Conservation (phyloP, 2,113 vertebrate genomes). For the Gopherus flavomarginatus region DNA sequence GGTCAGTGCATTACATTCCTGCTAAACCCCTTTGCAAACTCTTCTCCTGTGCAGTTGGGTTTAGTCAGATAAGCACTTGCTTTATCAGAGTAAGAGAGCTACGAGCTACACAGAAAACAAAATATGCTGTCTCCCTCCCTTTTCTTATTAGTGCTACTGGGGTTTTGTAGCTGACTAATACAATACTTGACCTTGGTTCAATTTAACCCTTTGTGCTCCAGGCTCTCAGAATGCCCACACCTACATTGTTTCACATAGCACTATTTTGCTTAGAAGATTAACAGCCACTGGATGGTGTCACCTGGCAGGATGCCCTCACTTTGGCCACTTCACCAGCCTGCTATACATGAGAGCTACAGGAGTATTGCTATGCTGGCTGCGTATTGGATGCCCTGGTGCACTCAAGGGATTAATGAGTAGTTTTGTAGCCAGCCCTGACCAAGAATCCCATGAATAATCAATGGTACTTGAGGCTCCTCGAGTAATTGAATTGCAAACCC, state of each 20-base stretch:
- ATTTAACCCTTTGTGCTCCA: background rate
- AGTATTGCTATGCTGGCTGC: conserved; percentile 46
- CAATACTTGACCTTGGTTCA: background rate
- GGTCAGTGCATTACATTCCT: background rate
- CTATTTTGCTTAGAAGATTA: background rate
- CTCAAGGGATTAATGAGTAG: conserved; percentile 74
- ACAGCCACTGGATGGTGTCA: background rate
- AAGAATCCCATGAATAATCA: conserved; percentile 78
- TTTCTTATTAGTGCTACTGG: background rate
- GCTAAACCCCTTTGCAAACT: background rate
- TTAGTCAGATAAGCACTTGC: background rate
- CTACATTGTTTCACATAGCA: background rate
- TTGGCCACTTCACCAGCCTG: background rate
- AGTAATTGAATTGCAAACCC: conserved; percentile 76
- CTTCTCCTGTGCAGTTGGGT: background rate
- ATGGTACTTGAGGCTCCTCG: conserved; percentile 65
- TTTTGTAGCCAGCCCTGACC: conserved; percentile 56
- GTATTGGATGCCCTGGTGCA: conserved; percentile 49
- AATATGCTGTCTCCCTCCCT: background rate
- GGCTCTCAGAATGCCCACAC: background rate
- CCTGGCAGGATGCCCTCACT: background rate
- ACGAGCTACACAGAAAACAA: background rate
- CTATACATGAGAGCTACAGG: conserved; percentile 2
- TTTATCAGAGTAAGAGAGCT: background rate
- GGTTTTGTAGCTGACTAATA: background rate